These are phyloP conservation scores for Eurytoma californica DNA, from an alignment of 2,888 invertebrate species.

Conservation along the genomic window DNA sequence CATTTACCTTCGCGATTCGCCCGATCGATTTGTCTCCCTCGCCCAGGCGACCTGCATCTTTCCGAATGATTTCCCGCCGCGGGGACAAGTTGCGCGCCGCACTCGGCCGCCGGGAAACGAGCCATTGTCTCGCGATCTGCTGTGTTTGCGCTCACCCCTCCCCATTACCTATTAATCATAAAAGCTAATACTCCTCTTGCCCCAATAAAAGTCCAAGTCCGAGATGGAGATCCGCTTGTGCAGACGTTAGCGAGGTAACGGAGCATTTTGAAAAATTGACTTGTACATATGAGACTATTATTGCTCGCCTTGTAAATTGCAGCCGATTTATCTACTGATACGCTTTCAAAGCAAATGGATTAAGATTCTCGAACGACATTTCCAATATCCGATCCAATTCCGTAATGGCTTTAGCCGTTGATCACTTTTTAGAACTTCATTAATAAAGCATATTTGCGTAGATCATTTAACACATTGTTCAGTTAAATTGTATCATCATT, in stretches of 20 bases:
- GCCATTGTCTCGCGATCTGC: constrained; percentile 23
- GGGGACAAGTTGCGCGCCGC: not conserved
- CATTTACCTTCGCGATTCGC: constrained; percentile 56
- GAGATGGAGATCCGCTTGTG: not conserved
- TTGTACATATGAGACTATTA: too few relatives aligned
- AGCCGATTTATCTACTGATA: too few relatives aligned
- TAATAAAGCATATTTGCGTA: too few relatives aligned
- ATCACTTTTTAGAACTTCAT: too few relatives aligned
- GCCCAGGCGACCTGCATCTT: constrained; percentile 36
- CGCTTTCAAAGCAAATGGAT: too few relatives aligned
- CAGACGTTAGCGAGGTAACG: not conserved
- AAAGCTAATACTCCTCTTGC: constrained; percentile 36
- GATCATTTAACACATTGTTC: too few relatives aligned
- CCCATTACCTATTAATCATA: constrained; percentile 41
- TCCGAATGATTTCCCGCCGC: constrained; percentile 34
- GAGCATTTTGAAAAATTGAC: not conserved
- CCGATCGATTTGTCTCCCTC: constrained; percentile 41
- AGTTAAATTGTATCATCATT: too few relatives aligned
- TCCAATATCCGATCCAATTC: too few relatives aligned
- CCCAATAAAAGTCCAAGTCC: constrained; percentile 3
- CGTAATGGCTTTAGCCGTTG: too few relatives aligned
- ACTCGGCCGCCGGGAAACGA: constrained; percentile 4
- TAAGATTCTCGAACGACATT: too few relatives aligned
- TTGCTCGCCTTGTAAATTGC: too few relatives aligned
- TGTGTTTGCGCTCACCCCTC: not conserved